These are phyloP conservation scores for Valencia hispanica DNA, from an alignment of 2,797 vertebrate genomes.

Conservation along the genomic window DNA sequence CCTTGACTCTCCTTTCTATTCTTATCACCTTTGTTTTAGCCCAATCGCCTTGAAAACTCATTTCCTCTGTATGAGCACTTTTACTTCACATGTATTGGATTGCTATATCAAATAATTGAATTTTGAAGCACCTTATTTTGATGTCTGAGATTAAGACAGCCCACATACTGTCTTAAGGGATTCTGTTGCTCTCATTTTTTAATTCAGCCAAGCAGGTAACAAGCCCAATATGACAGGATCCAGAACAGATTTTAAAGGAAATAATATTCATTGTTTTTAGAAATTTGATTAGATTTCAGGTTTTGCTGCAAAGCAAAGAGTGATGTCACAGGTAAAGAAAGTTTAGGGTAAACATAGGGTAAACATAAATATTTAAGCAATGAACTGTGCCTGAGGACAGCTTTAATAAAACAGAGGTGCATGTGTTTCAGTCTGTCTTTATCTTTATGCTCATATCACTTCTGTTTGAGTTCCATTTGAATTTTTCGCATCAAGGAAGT, in stretches of 20 bases:
- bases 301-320: neutral
- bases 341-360: neutral
- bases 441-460: neutral
- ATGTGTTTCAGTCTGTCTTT: neutral
- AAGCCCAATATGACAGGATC: neutral
- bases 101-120: slow-evolving; percentile 28
- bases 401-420: neutral
- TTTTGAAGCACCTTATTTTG: slow-evolving; percentile 1
- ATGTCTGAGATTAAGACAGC: neutral
- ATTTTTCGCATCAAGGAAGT: neutral
- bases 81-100: slow-evolving; percentile 1
- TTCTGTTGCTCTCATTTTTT: neutral
- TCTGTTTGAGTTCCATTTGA: neutral
- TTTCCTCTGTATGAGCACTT: neutral
- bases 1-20: slow-evolving; percentile 66
- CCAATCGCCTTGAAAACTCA: slow-evolving; percentile 17
- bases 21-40: slow-evolving; percentile 45
- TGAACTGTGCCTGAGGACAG: neutral
- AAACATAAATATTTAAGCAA: slow-evolving; percentile 1
- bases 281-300: neutral
- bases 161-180: neutral
- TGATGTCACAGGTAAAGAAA: neutral
- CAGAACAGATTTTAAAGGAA: neutral
- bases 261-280: neutral
- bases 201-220: neutral